phyloP scores from a whole-genome alignment of 2,888 invertebrate genomes.

The Oxytorus armatus region DNA sequence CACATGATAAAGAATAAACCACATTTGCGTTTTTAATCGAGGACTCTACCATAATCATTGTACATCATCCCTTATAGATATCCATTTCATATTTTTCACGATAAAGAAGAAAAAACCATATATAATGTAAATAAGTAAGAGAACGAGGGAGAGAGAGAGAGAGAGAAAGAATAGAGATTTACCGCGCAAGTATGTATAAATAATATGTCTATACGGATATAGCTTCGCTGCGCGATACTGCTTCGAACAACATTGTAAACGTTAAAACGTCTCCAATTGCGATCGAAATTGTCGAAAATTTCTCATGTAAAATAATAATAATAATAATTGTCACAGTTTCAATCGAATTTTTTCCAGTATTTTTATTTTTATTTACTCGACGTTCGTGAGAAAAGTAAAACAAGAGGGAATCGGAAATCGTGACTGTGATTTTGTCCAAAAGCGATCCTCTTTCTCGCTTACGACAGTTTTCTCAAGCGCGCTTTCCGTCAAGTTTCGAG shows the following conservation, averaged over 20 bases:
- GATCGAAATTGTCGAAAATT: constrained; percentile 16
- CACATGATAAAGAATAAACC: constrained; percentile 95
- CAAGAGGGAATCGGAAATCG: not conserved
- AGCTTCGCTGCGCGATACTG: not conserved
- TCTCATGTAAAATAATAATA: constrained; percentile 37
- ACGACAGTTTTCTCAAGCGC: constrained; percentile 29
- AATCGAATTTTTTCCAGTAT: not conserved
- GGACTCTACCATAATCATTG: constrained; percentile 9
- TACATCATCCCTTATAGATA: constrained; percentile 48
- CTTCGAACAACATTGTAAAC: not conserved
- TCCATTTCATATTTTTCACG: constrained; percentile 64
- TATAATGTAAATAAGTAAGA: constrained; percentile 61
- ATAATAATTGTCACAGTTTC: constrained; percentile 46
- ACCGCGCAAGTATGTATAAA: constrained; percentile 29
- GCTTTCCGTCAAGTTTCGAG: constrained; percentile 67
- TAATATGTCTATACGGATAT: not conserved
- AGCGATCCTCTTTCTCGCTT: not conserved
- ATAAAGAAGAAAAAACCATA: constrained; percentile 36
- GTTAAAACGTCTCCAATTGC: not conserved
- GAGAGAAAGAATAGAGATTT: constrained; percentile 19
- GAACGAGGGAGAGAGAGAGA: constrained; percentile 27
- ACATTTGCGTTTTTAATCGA: constrained; percentile 90
- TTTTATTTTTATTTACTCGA: not conserved
- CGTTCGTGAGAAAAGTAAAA: not conserved
- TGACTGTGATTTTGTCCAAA: not conserved